phyloP scores from a whole-genome alignment of 2,888 invertebrate species.

The Drosophila meridionalis region DNA sequence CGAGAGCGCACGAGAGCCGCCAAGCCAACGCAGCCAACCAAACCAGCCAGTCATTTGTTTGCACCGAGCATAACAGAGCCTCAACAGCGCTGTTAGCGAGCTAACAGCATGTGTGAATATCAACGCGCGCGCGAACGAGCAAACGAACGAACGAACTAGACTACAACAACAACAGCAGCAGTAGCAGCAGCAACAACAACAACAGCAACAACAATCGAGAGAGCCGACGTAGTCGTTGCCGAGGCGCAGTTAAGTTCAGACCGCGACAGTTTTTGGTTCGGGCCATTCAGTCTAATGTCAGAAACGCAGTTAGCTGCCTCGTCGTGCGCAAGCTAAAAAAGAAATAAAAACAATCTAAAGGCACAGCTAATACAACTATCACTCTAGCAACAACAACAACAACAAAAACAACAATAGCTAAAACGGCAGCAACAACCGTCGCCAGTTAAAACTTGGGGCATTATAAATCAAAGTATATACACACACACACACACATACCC shows the following conservation, averaged over 20 bases:
- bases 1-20: conserved; percentile 34
- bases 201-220: conserved; percentile 18
- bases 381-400: conserved; percentile 25
- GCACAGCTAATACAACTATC: conserved; percentile 60
- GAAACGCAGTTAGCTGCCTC: conserved; percentile 84
- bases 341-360: conserved; percentile 53
- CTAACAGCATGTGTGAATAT: conserved; percentile 43
- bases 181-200: neutral
- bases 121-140: conserved; percentile 18
- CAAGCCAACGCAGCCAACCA: conserved; percentile 35
- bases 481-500: conserved; percentile 5
- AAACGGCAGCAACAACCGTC: conserved; percentile 43
- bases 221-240: conserved; percentile 25
- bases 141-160: neutral
- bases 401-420: conserved; percentile 27
- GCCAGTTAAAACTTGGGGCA: conserved; percentile 54
- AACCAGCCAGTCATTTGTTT: conserved; percentile 63
- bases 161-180: neutral
- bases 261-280: conserved; percentile 73
- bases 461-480: conserved; percentile 58
- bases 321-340: conserved; percentile 81
- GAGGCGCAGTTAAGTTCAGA: conserved; percentile 62
- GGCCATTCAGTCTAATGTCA: conserved; percentile 83
- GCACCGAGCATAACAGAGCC: conserved; percentile 41
- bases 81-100: conserved; percentile 47